Evolutionary conservation across 1,140 invertebrate genomes (phyloP), one percentile per base, ranked within the genome.

Genomic region (Polypedilum vanderplanki): DNA sequence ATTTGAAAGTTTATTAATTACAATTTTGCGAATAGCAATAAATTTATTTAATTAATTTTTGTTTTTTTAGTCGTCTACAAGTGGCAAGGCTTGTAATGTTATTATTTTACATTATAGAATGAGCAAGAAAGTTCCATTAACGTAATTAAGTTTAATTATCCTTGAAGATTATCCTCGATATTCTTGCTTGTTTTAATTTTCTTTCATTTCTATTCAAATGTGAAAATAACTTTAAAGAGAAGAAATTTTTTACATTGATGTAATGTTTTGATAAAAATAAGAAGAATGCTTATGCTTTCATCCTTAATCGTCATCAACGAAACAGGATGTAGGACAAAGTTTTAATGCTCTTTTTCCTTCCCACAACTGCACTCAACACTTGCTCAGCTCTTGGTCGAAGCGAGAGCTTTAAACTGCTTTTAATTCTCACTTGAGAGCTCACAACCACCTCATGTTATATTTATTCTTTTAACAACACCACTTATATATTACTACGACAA

Each of bases 11-110:
- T 57, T 57, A 57, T 57, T 57, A 57, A 57, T 57, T 57, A 57
- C 46, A 57, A 12, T 57, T 57, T 57, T 57, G 12, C 46, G 46
- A 57, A 57, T 15, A 57, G 5, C 24, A 33, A 57, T 57, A 57
- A 57, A 57, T 57, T 57, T 57, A 33, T 57, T n/a, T 57, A 57
- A 57, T 57, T 57, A 57, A 57, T n/a, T 57, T 57, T 57, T 57
- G 12, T 57, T 57, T n/a, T n/a, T 57, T 46, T 46, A 46, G 24
- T 9, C 41, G 12, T 57, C n/a, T 57, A 57, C n/a, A n/a, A n/a
- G 12, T 57, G n/a, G 46, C 46, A 33, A 33, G 24, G 24, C 24
- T 33, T 33, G 24, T 33, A 33, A 33, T 33, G 1, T 33, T 33
- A 33, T 33, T 33, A 33, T 33, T 33, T 33, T 33, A 33, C 24